Evolutionary conservation across 2,797 vertebrate species (phyloP).

Genomic region (Pseudomugil gertrudae): DNA sequence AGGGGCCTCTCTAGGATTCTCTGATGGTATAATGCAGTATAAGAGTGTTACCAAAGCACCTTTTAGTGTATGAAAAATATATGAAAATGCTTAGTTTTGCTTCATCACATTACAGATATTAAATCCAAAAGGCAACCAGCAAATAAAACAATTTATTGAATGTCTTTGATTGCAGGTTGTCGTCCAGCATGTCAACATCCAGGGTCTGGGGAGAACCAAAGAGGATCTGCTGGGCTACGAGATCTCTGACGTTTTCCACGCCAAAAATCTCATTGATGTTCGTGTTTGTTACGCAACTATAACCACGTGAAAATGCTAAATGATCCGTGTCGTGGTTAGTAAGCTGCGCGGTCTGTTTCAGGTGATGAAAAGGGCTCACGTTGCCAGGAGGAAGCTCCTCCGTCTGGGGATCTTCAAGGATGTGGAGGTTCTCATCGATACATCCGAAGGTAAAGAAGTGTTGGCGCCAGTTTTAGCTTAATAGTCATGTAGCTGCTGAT

Average conservation of each 20-base stretch:
- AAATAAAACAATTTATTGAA: no score
- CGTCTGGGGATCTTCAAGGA: constrained; percentile 93
- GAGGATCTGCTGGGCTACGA: constrained; percentile 94
- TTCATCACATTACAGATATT: no score
- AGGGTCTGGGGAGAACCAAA: constrained; percentile 95
- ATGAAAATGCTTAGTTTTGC: neutral
- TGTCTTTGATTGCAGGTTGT: constrained; percentile 84
- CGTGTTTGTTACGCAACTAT: constrained; percentile 50
- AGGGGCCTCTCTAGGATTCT: neutral
- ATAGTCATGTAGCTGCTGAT: neutral
- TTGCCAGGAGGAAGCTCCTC: constrained; percentile 90
- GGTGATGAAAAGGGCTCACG: constrained; percentile 94
- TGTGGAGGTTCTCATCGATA: constrained; percentile 95
- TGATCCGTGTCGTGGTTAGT: neutral
- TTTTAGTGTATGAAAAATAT: neutral
- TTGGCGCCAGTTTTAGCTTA: neutral
- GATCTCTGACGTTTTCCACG: constrained; percentile 92
- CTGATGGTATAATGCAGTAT: neutral
- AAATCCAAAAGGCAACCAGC: no score
- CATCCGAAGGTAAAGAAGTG: constrained; percentile 82
- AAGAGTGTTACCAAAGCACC: neutral
- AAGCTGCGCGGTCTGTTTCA: constrained; percentile 47
- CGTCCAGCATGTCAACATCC: constrained; percentile 93
- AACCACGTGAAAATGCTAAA: no score
- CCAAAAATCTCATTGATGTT: constrained; percentile 95